Evolutionary conservation across 2,888 invertebrate species (phyloP), one percentile per base, ranked within the genome.

Genomic region (Heliconius hortense): DNA sequence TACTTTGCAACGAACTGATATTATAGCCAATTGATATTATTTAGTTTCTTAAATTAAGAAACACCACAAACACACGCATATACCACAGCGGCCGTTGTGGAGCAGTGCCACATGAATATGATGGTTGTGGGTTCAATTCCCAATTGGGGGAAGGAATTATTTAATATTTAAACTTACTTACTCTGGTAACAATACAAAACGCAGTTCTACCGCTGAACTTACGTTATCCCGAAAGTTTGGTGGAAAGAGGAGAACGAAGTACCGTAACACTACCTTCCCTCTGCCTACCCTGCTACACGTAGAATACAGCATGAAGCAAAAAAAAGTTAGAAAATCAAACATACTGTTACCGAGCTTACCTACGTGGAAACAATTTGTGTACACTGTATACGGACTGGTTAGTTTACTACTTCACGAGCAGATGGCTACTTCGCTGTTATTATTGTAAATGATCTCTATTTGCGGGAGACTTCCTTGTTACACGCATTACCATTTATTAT

Each of bases 371-470:
- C 90, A 90, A 91, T 90, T 90, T 90, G 83, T 82, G 82, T 81
- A 82, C 84, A 82, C 87, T 84, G 89, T 86, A 84, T 81, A 85
- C 84, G 81, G 87, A 90, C 90, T 90, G 89, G 87, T 83, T 66
- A 39, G 66, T 43, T 66, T 24, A 43, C 89, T 87, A 82, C 87
- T 89, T 87, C 86, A 83, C 82, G 78, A 83, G 85, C 90, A 90
- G 89, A 86, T 91, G 90, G 90, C 87, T 85, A 85, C 87, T 84
- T 85, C 77, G 72, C 77, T 83, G 88, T 88, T 89, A 87, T 86
- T 82, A 89, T 90, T 89, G 90, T 88, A 89, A 91, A 89, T 88
- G 88, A 81, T 83, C 81, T 87, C 88, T 89, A 90, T 90, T 89
- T 90, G 80, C 76, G 78, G 78, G 79, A 77, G 78, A 79, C 88